Conservation (phyloP, 2,888 invertebrate genomes). For the Agrochola litura region DNA sequence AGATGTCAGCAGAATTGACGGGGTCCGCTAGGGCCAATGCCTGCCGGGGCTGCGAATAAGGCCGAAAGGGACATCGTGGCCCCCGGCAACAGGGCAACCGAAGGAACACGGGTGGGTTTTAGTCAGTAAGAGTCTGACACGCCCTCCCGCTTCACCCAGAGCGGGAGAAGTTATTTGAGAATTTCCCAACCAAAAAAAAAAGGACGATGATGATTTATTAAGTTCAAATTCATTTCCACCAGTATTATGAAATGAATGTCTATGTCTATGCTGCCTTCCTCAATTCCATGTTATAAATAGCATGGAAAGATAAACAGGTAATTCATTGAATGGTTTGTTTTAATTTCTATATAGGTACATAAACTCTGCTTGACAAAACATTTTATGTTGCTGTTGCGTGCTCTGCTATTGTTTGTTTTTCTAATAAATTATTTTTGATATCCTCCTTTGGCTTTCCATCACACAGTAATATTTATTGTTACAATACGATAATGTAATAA, state of each 20-base stretch:
- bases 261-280: background rate
- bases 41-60: too few relatives aligned
- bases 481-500: background rate
- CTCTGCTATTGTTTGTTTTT: background rate
- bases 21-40: too few relatives aligned
- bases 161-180: too few relatives aligned
- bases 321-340: conserved; percentile 37
- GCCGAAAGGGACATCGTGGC: too few relatives aligned
- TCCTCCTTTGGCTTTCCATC: conserved; percentile 8
- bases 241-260: background rate
- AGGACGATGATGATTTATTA: background rate
- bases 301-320: conserved; percentile 8
- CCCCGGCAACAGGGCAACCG: too few relatives aligned
- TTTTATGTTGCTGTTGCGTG: background rate
- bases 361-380: conserved; percentile 9
- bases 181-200: too few relatives aligned
- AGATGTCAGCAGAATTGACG: too few relatives aligned
- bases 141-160: too few relatives aligned
- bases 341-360: conserved; percentile 20
- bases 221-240: background rate
- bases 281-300: conserved; percentile 34
- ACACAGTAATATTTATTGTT: background rate
- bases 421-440: background rate
- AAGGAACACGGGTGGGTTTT: too few relatives aligned
- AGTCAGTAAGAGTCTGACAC: too few relatives aligned